Base-by-base conservation (phyloP, 2,113 vertebrate species). In the Emydocephalus ijimae region DNA sequence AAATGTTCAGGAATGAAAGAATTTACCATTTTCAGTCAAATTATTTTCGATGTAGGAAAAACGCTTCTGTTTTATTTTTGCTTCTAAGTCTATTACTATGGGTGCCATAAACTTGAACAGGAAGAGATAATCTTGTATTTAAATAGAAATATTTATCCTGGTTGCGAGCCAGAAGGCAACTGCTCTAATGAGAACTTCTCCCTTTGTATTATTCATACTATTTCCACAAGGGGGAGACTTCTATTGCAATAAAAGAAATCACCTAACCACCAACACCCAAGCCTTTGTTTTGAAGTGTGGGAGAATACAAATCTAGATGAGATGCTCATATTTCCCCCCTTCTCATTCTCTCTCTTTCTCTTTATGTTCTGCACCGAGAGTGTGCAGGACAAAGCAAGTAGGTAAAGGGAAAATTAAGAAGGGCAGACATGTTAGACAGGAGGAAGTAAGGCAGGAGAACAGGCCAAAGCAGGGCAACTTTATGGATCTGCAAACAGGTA, bases 371-470 rank as follows among this genome's bases (percentile, higher is more conserved):
- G 90, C 93, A 87, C 50, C 55, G 92, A 89, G 92, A 93, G 43
- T 92, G 96, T 85, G 88, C 92, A 43, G 55, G 55, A 95, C 93
- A 94, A 93, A 94, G 93, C 95, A 93, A 90, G 87, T 91, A 94
- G 88, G 90, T 56, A 48, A 87, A 90, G 93, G 89, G 94, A 90
- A 96, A 90, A 94, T 93, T 95, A 88, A 91, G 96, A 61, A 94
- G 96, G 96, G 95, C 94, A 93, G 94, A 97, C 96, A 96, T 96
- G 97, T 97, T 96, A 98, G 97, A 94, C 97, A 97, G 96, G 97
- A 96, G 96, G 97, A 96, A 93, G 96, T 96, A 94, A 95, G 97
- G 97, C 94, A 96, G 96, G 95, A 95, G 96, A 96, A 96, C 34
- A 92, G 87, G 90, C 93, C 87, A 48, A 92, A 92, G 90, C 90